Percentiles rank a stretch among this genome's conserved stretches.
These are phyloP conservation scores for Drosophila emarginata DNA, from an alignment of 2,888 invertebrate species.

Conservation along the genomic window DNA sequence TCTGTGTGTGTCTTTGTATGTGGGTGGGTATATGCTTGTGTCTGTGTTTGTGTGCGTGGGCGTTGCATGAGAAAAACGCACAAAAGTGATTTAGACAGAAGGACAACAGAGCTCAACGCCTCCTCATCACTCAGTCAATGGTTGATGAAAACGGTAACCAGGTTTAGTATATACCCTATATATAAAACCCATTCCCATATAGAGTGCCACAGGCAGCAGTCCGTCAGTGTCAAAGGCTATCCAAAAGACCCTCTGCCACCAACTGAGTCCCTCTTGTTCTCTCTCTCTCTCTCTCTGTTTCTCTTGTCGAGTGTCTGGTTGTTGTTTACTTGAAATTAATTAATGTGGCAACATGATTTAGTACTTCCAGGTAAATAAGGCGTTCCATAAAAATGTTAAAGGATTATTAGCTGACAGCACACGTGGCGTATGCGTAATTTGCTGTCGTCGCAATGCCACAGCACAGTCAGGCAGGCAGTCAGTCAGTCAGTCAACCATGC, in stretches of 20 bases:
- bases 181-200: slow-evolving; percentile 8
- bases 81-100: slow-evolving; percentile 71
- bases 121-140: slow-evolving; percentile 44
- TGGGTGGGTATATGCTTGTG: background rate
- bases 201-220: slow-evolving; percentile 25
- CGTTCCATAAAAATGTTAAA: slow-evolving; percentile 75
- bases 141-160: background rate
- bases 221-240: slow-evolving; percentile 14
- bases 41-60: slow-evolving; percentile 30
- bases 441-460: slow-evolving; percentile 33
- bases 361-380: slow-evolving; percentile 74
- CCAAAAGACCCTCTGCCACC: slow-evolving; percentile 17
- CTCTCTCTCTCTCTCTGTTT: slow-evolving; percentile 1
- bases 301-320: slow-evolving; percentile 38
- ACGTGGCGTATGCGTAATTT: slow-evolving; percentile 70
- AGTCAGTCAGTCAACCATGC: background rate
- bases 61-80: slow-evolving; percentile 62
- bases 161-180: no score
- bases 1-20: slow-evolving; percentile 12
- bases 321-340: slow-evolving; percentile 73
- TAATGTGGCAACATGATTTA: slow-evolving; percentile 77
- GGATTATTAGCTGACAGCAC: slow-evolving; percentile 75
- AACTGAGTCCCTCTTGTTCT: background rate
- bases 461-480: background rate
- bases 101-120: slow-evolving; percentile 30